phyloP scores from a whole-genome alignment of 2,113 vertebrate genomes.

The human (Homo sapiens) region DNA sequence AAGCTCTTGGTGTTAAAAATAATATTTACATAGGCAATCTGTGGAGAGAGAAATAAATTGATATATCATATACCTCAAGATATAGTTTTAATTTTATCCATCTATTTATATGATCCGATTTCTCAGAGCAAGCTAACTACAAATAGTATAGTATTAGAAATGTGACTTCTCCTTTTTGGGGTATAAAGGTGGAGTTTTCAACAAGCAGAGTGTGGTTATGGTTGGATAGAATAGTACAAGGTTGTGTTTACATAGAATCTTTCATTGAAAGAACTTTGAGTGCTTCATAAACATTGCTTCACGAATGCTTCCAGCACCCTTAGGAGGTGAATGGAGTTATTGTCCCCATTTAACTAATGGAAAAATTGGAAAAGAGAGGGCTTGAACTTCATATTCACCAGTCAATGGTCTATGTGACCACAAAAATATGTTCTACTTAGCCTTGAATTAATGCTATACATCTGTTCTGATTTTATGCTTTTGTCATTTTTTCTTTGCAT shows the following conservation, averaged over 20 bases:
- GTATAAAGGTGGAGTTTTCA: neutral
- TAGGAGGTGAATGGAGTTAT: slow-evolving; percentile 35
- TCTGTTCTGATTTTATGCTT: slow-evolving; percentile 11
- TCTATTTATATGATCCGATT: neutral
- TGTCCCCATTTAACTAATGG: slow-evolving; percentile 45
- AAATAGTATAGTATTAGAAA: neutral
- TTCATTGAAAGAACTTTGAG: slow-evolving; percentile 22
- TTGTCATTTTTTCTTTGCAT: slow-evolving; percentile 9
- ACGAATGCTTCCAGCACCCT: neutral
- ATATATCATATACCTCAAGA: neutral
- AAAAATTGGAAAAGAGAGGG: slow-evolving; percentile 33
- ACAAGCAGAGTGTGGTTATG: neutral
- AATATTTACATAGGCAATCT: neutral
- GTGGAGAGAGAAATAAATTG: slow-evolving; percentile 6
- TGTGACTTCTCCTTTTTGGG: neutral
- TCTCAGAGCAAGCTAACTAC: slow-evolving; percentile 37
- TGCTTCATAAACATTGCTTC: slow-evolving; percentile 52
- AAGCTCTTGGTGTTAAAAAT: slow-evolving; percentile 21
- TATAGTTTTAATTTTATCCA: neutral
- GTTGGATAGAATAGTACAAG: neutral
- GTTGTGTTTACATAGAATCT: slow-evolving; percentile 45
- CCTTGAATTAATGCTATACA: neutral
- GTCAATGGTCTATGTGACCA: neutral
- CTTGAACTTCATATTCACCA: neutral
- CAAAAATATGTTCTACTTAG: neutral